A percentile compares a stretch with the other conserved stretches of the same genome.
phyloP scores from a whole-genome alignment of 2,797 vertebrate genomes.

The Lemur catta region DNA sequence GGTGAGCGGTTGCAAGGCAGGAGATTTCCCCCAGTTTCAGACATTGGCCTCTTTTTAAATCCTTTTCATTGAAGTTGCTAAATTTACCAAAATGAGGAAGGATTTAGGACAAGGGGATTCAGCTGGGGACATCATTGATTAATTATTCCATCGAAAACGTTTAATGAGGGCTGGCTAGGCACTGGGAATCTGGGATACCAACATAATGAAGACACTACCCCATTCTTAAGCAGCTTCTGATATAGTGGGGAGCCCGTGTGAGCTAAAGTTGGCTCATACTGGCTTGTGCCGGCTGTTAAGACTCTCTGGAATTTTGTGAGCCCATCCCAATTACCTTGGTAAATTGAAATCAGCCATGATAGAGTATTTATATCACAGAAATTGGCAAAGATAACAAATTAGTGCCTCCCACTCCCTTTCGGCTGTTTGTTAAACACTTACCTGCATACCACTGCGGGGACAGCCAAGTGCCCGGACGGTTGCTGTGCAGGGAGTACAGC shows the following conservation, averaged over 20 bases:
- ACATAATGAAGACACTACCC: not conserved
- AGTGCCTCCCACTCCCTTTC: not conserved
- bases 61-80: not conserved
- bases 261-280: not conserved
- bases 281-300: not conserved
- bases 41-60: not conserved
- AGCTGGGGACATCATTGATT: not conserved
- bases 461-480: not conserved
- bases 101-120: not conserved
- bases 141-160: not conserved
- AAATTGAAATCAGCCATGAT: not conserved
- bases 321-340: not conserved
- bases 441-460: no score
- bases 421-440: not conserved
- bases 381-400: not conserved
- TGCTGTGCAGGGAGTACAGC: not conserved
- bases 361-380: not conserved
- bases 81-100: slow-evolving; percentile 4
- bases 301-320: not conserved
- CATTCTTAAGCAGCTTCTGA: not conserved
- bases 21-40: not conserved
- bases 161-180: not conserved
- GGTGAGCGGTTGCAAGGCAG: not conserved
- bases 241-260: not conserved
- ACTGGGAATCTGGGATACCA: not conserved